Base-by-base conservation (phyloP, 2,113 vertebrate species). In the Otocyon megalotis region DNA sequence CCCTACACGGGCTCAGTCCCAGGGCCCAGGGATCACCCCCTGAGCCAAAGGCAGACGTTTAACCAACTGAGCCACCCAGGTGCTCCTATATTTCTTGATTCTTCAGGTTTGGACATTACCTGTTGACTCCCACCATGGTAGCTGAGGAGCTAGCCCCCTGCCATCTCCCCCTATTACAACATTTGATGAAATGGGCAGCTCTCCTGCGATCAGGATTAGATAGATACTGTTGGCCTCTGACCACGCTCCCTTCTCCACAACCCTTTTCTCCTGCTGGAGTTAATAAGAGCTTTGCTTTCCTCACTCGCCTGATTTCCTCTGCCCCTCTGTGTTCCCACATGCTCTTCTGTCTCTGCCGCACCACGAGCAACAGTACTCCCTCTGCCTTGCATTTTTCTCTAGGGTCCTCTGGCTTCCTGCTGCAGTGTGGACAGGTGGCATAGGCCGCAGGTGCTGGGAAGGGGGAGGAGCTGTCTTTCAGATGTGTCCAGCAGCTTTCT, bases 131-230 rank as follows among this genome's bases (percentile, higher is more conserved):
- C 48, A 11, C 72, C 13, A 5, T 56, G 48, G 35, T 30, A 43
- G 56, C 50, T 6, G 3, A 74, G 63, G 26, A 28, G 32, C 60
- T 9, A 12, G 22, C 5, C 56, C 0, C 0, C 60, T 1, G 0
- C 37, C 20, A 1, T 56, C 8, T 72, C 35, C 48, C 32, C 58
- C 7, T 20, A 20, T n/a, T n/a, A 22, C 30, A 30, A 6, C 20
- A 7, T 67, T 67, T 82, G 67, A 35, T 48, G 53, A 77, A 26
- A 54, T 30, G 79, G 24, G 28, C 16, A 8, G 2, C 53, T 30
- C 30, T 63, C 32, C 3, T 1, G 0, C 19, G 8, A 10, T 43
- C 24, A 32, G 77, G 53, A 81, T n/a, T 0, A 3, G 60, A 74
- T 8, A n/a, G 4, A 19, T 17, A 7, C 26, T 15, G 10, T 13